Percentiles rank a stretch among this genome's conserved stretches.
These are phyloP conservation scores for Drosophila nigritarsus DNA, from an alignment of 2,888 invertebrate species.

Conservation along the genomic window DNA sequence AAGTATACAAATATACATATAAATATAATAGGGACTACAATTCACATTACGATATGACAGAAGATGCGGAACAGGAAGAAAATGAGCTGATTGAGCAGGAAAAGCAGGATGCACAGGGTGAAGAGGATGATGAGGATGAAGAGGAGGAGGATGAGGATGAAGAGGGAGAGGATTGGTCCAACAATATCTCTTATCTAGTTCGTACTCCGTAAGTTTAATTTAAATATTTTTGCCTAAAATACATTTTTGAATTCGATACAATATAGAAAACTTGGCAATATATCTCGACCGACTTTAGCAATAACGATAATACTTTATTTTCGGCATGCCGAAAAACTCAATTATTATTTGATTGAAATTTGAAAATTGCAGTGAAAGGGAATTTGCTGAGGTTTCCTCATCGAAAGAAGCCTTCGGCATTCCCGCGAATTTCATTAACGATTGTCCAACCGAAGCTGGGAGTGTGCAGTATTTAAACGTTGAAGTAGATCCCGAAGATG, in stretches of 20 bases:
- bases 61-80: neutral
- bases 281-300: neutral
- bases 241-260: neutral
- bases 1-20: neutral
- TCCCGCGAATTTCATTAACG: neutral
- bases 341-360: neutral
- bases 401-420: neutral
- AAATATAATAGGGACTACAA: neutral
- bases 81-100: neutral
- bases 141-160: neutral
- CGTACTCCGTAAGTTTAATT: conserved; percentile 42
- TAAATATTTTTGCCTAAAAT: too few species aligned
- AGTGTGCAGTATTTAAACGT: neutral
- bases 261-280: neutral
- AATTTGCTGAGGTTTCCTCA: neutral
- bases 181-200: conserved; percentile 33
- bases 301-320: neutral
- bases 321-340: neutral
- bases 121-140: neutral
- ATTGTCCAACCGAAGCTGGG: neutral
- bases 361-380: neutral
- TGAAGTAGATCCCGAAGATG: too few species aligned
- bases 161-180: conserved; percentile 54
- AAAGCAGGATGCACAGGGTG: neutral
- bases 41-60: neutral